A percentile compares a stretch with the other conserved stretches of the same genome.
Conservation (phyloP, 1,140 invertebrate species). For the Drosophila murphyi region DNA sequence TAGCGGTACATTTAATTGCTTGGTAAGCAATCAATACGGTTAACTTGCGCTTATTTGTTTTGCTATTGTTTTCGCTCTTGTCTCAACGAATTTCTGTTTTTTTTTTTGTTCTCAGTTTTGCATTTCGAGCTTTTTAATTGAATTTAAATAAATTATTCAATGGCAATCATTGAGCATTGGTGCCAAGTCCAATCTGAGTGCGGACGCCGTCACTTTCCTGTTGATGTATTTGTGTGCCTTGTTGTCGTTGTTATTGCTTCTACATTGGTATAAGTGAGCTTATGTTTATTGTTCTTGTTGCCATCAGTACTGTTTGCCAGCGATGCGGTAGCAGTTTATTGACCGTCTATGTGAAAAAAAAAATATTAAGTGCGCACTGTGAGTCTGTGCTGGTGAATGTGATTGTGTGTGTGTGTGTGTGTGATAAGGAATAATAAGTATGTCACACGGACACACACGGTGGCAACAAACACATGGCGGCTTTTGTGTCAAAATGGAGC, state of each 20-base stretch:
- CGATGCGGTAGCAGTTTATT: slow-evolving; percentile 52
- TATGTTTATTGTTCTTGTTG: slow-evolving; percentile 9
- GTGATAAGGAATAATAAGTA: slow-evolving; percentile 57
- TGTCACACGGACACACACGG: slow-evolving; percentile 48
- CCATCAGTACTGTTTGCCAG: slow-evolving; percentile 37
- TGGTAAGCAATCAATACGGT: slow-evolving; percentile 61
- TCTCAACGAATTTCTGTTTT: neutral
- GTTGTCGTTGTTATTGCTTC: slow-evolving; percentile 12
- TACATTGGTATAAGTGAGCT: slow-evolving; percentile 1
- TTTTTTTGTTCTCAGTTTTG: neutral
- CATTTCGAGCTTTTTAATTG: neutral
- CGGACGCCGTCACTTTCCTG: slow-evolving; percentile 17
- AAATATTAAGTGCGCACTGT: slow-evolving; percentile 26
- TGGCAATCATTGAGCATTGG: slow-evolving; percentile 28
- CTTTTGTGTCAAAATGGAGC: slow-evolving; percentile 53
- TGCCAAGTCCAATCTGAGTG: slow-evolving; percentile 24
- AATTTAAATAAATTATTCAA: slow-evolving; percentile 45
- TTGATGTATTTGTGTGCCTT: slow-evolving; percentile 15
- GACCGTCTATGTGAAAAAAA: slow-evolving; percentile 46
- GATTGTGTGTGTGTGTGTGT: slow-evolving; percentile 18
- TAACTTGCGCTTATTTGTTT: slow-evolving; percentile 44
- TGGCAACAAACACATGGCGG: slow-evolving; percentile 31
- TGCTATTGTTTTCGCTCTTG: slow-evolving; percentile 12
- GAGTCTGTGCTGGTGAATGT: neutral
- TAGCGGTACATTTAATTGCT: slow-evolving; percentile 62